A percentile compares a stretch with the other conserved stretches of the same genome.
phyloP scores from a whole-genome alignment of 2,888 invertebrate genomes.

The Drosophila rellima region DNA sequence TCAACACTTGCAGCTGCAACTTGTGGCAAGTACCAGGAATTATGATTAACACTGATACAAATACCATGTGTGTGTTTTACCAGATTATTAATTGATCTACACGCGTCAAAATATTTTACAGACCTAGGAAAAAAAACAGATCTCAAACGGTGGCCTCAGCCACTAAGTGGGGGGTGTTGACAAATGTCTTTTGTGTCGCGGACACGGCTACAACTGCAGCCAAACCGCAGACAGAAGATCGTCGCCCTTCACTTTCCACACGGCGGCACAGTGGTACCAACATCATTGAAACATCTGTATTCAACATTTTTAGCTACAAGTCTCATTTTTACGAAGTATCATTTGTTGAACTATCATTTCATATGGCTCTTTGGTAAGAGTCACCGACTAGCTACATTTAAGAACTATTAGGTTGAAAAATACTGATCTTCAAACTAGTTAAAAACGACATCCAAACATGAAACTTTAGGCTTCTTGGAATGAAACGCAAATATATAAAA shows the following conservation, averaged over 20 bases:
- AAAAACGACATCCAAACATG: too few relatives aligned
- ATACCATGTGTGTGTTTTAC: constrained; percentile 10
- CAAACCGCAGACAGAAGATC: constrained; percentile 40
- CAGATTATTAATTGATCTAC: constrained; percentile 70
- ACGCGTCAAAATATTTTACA: constrained; percentile 76
- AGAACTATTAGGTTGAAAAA: too few relatives aligned
- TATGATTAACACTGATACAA: constrained; percentile 65
- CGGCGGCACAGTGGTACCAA: constrained; percentile 33
- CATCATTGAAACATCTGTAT: background rate
- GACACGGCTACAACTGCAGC: constrained; percentile 37
- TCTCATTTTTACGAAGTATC: too few relatives aligned
- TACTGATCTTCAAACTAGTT: too few relatives aligned
- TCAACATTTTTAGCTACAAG: too few relatives aligned
- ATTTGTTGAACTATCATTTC: too few relatives aligned
- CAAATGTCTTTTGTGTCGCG: constrained; percentile 78
- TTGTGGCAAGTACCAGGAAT: constrained; percentile 35
- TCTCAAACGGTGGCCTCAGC: constrained; percentile 33
- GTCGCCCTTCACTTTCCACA: constrained; percentile 50
- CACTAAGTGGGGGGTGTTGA: constrained; percentile 79
- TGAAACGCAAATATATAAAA: too few relatives aligned
- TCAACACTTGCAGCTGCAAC: constrained; percentile 74
- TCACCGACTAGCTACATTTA: too few relatives aligned
- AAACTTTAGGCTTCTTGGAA: too few relatives aligned
- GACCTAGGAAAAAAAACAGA: constrained; percentile 3
- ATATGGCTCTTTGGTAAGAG: too few relatives aligned